A percentile compares a stretch with the other conserved stretches of the same genome.
Conservation (phyloP, 2,888 invertebrate species). For the Germaria angustata region DNA sequence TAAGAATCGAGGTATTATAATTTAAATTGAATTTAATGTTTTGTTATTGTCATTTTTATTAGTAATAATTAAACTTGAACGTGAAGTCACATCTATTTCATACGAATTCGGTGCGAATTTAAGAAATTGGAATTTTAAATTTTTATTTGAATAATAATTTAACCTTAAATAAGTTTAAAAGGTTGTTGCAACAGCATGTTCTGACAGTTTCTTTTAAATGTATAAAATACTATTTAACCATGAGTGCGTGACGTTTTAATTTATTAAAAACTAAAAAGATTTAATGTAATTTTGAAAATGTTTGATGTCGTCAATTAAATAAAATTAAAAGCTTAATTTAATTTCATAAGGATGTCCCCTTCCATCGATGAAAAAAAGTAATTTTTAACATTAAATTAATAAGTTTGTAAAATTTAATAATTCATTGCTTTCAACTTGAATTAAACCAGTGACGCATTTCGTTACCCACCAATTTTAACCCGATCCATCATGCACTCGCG, state of each 20-base stretch:
- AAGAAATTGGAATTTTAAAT: slow-evolving; percentile 16
- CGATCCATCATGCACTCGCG: too few relatives aligned
- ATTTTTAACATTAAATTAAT: neutral
- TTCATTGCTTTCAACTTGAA: too few relatives aligned
- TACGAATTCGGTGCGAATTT: slow-evolving; percentile 32
- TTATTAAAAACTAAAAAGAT: too few relatives aligned
- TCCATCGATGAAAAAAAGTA: slow-evolving; percentile 1
- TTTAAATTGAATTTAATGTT: slow-evolving; percentile 30
- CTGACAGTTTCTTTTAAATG: neutral
- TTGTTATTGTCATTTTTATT: slow-evolving; percentile 20
- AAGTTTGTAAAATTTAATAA: too few relatives aligned
- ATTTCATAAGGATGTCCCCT: neutral
- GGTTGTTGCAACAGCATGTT: neutral
- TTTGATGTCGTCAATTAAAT: neutral
- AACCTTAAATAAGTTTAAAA: neutral
- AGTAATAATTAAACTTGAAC: slow-evolving; percentile 36
- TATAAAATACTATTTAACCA: too few relatives aligned
- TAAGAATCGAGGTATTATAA: neutral
- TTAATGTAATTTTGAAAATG: neutral
- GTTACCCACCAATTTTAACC: too few relatives aligned
- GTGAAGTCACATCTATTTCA: slow-evolving; percentile 26
- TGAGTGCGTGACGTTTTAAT: too few relatives aligned
- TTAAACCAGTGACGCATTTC: too few relatives aligned
- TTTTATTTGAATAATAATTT: slow-evolving; percentile 1
- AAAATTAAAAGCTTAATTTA: neutral